A percentile compares a stretch with the other conserved stretches of the same genome.
phyloP scores from a whole-genome alignment of 2,113 vertebrate genomes.

The Numida meleagris region DNA sequence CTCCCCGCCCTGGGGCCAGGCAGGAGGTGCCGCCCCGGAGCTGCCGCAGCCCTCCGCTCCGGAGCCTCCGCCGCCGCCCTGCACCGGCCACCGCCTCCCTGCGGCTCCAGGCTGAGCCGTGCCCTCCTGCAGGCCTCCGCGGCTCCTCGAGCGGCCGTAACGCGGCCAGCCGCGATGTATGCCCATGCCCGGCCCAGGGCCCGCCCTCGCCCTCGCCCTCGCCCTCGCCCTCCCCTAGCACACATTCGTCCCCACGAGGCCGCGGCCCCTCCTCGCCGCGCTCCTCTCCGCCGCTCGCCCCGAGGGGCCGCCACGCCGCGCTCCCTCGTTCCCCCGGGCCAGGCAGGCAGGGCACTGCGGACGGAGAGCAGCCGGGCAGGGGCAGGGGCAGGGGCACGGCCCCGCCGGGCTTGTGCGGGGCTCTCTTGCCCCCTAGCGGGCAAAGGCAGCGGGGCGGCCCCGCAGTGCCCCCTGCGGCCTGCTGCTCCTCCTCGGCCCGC shows the following conservation, averaged over 20 bases:
- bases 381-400: background rate
- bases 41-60: background rate
- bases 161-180: background rate
- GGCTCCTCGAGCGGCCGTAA: too few relatives aligned
- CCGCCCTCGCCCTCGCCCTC: too few relatives aligned
- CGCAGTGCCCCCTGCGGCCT: background rate
- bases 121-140: background rate
- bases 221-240: too few relatives aligned
- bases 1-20: fast-evolving
- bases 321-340: too few relatives aligned
- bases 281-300: background rate
- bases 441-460: slow-evolving; percentile 49
- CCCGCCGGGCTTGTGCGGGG: slow-evolving; percentile 21
- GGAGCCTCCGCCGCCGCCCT: fast-evolving
- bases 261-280: background rate
- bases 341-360: background rate
- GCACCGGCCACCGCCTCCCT: fast-evolving
- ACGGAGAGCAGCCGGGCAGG: background rate
- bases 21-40: background rate
- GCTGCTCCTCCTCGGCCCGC: background rate
- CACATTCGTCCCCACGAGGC: too few relatives aligned
- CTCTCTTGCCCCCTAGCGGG: slow-evolving; percentile 65
- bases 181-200: fast-evolving
- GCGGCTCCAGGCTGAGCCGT: background rate
- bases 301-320: background rate